Evolutionary conservation across 2,888 invertebrate species (phyloP).

Genomic region (Pachliopta kotzebuea): DNA sequence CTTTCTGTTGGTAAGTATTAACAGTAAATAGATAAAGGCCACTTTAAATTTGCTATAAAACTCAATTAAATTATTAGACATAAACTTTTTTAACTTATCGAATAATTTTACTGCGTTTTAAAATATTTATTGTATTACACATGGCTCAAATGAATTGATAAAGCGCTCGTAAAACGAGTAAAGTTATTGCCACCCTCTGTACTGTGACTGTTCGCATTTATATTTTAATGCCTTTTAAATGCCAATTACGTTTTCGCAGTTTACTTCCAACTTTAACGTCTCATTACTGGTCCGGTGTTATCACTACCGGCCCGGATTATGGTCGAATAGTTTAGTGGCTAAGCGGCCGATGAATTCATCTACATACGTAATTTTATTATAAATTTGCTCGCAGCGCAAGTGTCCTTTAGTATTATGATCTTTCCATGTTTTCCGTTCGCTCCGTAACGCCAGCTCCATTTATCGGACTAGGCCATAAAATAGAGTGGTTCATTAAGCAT

Average conservation of each 20-base stretch:
- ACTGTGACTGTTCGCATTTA: slow-evolving; percentile 19
- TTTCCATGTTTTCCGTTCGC: slow-evolving; percentile 48
- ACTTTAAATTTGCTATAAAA: background rate
- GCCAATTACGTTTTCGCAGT: slow-evolving; percentile 38
- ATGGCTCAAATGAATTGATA: slow-evolving; percentile 27
- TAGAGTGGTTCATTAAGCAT: slow-evolving; percentile 68
- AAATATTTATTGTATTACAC: slow-evolving; percentile 5
- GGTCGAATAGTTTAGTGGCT: slow-evolving; percentile 42
- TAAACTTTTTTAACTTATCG: background rate
- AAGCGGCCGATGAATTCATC: slow-evolving; percentile 51
- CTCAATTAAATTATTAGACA: background rate
- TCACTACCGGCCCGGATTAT: slow-evolving; percentile 42
- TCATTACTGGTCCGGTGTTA: slow-evolving; percentile 44
- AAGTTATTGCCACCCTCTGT: slow-evolving; percentile 12
- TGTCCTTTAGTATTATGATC: slow-evolving; percentile 66
- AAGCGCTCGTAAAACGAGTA: slow-evolving; percentile 9
- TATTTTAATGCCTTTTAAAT: slow-evolving; percentile 20
- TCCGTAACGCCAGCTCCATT: slow-evolving; percentile 55
- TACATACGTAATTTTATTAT: slow-evolving; percentile 66
- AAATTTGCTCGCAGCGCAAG: slow-evolving; percentile 55
- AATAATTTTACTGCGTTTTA: slow-evolving; percentile 8
- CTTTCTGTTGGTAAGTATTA: background rate
- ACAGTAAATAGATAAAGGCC: background rate
- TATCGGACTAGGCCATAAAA: slow-evolving; percentile 69
- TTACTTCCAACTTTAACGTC: slow-evolving; percentile 43